Evolutionary conservation across 2,797 vertebrate species (phyloP), one percentile per base, ranked within the genome.

Genomic region (Darevskia nairensis): DNA sequence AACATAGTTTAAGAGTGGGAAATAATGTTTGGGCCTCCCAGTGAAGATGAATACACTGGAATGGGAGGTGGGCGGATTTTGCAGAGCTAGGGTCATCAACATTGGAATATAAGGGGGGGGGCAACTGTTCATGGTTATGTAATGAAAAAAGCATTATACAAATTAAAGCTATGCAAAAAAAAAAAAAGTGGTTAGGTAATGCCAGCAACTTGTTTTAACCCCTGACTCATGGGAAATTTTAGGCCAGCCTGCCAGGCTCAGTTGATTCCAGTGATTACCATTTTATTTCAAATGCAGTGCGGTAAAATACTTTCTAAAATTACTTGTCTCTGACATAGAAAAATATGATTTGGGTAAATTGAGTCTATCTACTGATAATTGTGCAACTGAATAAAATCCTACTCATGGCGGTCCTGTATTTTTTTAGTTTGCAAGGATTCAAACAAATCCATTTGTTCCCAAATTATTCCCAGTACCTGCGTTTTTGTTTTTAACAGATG

Each of bases 1-100:
- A 66, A 66, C 32, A 66, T 74, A 72, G 81, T 66, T 92, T 88
- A 80, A 55, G 86, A 79, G 59, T 72, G 87, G 55, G 88, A 92
- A 84, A 77, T 59, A 19, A 68, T 1, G 1, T 59, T 82, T 69
- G 59, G n/a, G 1, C 17, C 68, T 90, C 81, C 82, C 80, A 82
- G 85, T 2, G 0, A 89, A 88, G 7, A 79, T 32, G 25, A 25
- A 29, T 46, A 82, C 25, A 55, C 13, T 91, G n/a, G 86, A 84
- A 21, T 44, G 41, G 61, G 13, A 59, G 64, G 6, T 61, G n/a
- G 79, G 25, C n/a, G 29, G 27, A 21, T 19, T 39, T 72, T 82
- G 83, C 61, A 71, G 32, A 86, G 4, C 78, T 21, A 19, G 81
- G 8, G 3, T 83, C 68, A 74, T 79, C 0, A 5, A 66, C 86